A percentile compares a stretch with the other conserved stretches of the same genome.
phyloP scores from a whole-genome alignment of 64 coral and sea anemone genomes.

The Montipora foliosa region DNA sequence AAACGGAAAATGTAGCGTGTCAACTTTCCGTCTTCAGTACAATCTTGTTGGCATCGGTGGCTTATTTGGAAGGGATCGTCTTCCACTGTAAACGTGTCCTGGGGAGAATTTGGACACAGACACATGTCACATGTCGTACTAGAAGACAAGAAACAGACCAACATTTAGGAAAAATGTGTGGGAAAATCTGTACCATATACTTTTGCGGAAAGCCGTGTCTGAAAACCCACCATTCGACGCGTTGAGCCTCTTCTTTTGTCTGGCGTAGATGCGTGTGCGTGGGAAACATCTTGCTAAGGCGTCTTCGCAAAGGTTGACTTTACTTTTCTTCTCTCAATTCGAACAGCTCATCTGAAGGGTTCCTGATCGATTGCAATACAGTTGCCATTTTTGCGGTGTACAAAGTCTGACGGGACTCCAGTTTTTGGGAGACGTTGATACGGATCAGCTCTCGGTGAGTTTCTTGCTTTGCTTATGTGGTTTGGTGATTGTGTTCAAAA shows the following conservation, averaged over 20 bases:
- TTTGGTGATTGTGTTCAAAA: too few species aligned
- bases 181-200: neutral
- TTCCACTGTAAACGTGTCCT: neutral
- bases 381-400: too few species aligned
- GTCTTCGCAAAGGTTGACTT: neutral
- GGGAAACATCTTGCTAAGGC: neutral
- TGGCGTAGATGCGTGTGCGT: neutral
- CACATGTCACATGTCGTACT: neutral
- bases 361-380: neutral
- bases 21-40: neutral
- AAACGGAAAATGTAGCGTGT: too few species aligned
- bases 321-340: neutral
- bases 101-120: neutral
- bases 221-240: neutral
- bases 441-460: neutral
- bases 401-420: neutral
- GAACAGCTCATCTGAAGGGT: neutral
- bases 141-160: neutral
- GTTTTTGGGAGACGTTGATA: neutral
- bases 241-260: neutral
- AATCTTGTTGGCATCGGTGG: neutral
- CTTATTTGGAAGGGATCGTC: neutral
- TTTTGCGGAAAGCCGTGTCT: neutral
- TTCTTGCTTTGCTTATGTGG: neutral
- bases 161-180: neutral